Evolutionary conservation across 2,113 vertebrate genomes (phyloP), one percentile per base, ranked within the genome.

Genomic region (Sula dactylatra): DNA sequence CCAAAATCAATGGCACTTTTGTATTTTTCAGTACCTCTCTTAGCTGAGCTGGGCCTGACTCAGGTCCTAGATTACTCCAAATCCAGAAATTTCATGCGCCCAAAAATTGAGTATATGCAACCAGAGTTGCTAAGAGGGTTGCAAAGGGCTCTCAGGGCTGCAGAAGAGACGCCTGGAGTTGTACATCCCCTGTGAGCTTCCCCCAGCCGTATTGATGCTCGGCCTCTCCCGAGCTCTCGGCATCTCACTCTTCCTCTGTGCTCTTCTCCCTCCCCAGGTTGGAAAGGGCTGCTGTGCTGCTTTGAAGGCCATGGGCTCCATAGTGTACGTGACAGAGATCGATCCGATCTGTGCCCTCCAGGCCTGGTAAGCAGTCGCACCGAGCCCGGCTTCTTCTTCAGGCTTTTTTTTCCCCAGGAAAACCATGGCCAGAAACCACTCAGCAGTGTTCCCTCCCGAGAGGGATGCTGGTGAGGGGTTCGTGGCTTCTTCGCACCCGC

Each of bases 271-370:
- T 90, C 45, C 54, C 36, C 97, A 99, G 99, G 99, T 99, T 11
- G 99, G 99, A 2, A 99, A 99, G 96, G 99, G 99, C 66, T 99
- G 99, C 97, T 99, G 99, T 16, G 99, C 99, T 17, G 99, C 99
- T 34, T 98, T 99, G 54, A 99, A 99, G 97, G 99, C 99, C 44
- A 99, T 99, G 99, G 99, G 99, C 91, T 99, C 99, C 97, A 99
- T 99, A 40, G 99, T 99, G 38, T 99, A 99, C 26, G 99, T 99
- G 78, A 99, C 99, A 14, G 99, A 99, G 98, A 99, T 99, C 16
- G 99, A 99, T 81, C 99, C 99, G 27, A 99, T 99, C 98, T 99
- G 99, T 62, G 99, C 99, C 96, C 98, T 99, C 81, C 99, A 99
- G 98, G 99, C 99, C 95, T 99, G 99, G 99, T 99, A 95, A 98